Evolutionary conservation across 2,113 vertebrate genomes (phyloP).

Genomic region (Arizona elegans): DNA sequence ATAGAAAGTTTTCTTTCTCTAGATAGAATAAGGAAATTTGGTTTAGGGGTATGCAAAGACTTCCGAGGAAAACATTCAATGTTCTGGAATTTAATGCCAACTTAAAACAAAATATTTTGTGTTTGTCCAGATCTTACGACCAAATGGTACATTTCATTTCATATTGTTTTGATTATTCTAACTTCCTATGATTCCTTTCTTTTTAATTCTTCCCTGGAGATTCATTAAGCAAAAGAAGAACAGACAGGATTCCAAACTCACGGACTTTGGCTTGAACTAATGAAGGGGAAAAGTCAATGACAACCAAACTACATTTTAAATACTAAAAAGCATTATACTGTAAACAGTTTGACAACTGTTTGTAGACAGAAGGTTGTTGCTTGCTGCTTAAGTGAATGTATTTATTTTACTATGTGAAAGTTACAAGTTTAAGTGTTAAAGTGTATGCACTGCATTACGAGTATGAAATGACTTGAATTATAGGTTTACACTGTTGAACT

Average conservation of each 20-base stretch:
- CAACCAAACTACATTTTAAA: neutral
- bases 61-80: neutral
- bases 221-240: neutral
- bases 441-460: neutral
- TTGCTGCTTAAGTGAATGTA: neutral
- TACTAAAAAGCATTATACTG: neutral
- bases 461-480: neutral
- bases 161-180: neutral
- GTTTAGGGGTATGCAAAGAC: neutral
- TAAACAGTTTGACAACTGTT: neutral
- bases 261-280: neutral
- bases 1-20: neutral
- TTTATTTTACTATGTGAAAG: neutral
- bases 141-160: neutral
- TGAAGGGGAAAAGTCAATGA: neutral
- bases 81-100: neutral
- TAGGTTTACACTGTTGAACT: neutral
- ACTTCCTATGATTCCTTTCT: neutral
- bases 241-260: neutral
- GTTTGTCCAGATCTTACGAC: neutral
- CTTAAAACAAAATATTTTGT: neutral
- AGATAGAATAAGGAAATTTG: neutral
- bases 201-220: neutral
- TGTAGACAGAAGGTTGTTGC: neutral
- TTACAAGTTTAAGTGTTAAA: neutral